phyloP scores from a whole-genome alignment of 37 sponge, comb jelly and placozoan species.

The Ianthella basta region DNA sequence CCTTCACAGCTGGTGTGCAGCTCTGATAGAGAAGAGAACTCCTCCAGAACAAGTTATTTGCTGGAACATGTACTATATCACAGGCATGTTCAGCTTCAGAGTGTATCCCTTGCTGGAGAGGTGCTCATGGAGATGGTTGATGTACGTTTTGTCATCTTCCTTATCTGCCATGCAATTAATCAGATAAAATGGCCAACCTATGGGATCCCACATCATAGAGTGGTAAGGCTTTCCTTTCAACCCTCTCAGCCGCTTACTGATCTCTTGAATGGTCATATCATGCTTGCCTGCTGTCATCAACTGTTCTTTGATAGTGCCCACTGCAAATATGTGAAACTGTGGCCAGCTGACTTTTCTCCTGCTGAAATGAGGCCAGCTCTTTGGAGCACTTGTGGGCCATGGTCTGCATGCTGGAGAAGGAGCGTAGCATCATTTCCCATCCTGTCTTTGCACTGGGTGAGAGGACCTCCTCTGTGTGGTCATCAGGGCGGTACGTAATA shows the following conservation, averaged over 20 bases:
- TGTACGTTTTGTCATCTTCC: background rate
- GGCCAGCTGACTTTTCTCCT: background rate
- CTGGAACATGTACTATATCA: slow-evolving; percentile 11
- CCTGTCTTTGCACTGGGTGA: too few species aligned
- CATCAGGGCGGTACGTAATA: too few species aligned
- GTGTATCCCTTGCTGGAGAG: background rate
- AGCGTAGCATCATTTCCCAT: too few species aligned
- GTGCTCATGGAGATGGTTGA: slow-evolving; percentile 6
- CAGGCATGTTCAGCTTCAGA: slow-evolving; percentile 3
- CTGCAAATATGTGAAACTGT: background rate
- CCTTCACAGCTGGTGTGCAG: too few species aligned
- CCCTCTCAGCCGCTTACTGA: background rate
- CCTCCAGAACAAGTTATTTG: background rate
- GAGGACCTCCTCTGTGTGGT: too few species aligned
- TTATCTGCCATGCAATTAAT: background rate
- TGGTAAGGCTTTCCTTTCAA: slow-evolving; percentile 10
- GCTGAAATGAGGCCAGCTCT: too few species aligned
- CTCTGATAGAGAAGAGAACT: too few species aligned
- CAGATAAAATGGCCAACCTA: background rate
- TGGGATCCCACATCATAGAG: background rate
- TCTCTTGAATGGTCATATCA: background rate
- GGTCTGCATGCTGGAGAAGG: too few species aligned
- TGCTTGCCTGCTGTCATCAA: background rate
- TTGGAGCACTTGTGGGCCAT: too few species aligned
- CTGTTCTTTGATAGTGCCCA: background rate